phyloP scores from a whole-genome alignment of 2,113 vertebrate species.

The Rostratula benghalensis region DNA sequence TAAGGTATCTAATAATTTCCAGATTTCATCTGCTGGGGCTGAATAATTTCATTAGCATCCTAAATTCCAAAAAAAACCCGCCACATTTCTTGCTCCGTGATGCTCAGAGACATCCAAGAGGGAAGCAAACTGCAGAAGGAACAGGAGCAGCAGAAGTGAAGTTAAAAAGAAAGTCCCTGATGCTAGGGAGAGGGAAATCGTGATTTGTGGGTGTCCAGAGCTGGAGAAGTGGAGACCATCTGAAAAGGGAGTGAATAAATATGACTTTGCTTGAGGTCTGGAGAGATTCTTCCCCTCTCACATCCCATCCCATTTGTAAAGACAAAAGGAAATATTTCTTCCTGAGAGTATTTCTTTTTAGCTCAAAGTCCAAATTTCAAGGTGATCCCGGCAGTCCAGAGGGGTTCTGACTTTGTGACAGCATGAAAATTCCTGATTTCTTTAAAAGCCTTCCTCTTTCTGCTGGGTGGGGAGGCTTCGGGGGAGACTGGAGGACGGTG shows the following conservation, averaged over 20 bases:
- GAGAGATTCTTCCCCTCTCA: neutral
- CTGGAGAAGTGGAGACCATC: neutral
- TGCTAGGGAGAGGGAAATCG: neutral
- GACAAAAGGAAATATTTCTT: neutral
- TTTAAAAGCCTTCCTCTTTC: neutral
- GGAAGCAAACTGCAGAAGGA: neutral
- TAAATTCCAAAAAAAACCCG: neutral
- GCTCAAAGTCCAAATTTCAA: neutral
- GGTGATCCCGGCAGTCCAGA: rapidly evolving
- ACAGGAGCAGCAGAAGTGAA: neutral
- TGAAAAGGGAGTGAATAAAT: neutral
- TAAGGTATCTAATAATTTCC: rapidly evolving
- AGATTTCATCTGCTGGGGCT: rapidly evolving
- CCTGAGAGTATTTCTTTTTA: rapidly evolving
- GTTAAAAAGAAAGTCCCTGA: neutral
- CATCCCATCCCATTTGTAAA: neutral
- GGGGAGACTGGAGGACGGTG: rapidly evolving
- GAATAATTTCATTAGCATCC: neutral
- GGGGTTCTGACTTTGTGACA: neutral
- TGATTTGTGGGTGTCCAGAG: neutral
- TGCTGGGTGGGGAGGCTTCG: neutral
- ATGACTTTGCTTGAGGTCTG: neutral
- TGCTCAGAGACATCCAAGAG: neutral
- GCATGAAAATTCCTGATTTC: neutral
- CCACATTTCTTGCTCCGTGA: neutral